phyloP scores from a whole-genome alignment of 2,888 invertebrate genomes.

The Petrolisthes cinctipes region DNA sequence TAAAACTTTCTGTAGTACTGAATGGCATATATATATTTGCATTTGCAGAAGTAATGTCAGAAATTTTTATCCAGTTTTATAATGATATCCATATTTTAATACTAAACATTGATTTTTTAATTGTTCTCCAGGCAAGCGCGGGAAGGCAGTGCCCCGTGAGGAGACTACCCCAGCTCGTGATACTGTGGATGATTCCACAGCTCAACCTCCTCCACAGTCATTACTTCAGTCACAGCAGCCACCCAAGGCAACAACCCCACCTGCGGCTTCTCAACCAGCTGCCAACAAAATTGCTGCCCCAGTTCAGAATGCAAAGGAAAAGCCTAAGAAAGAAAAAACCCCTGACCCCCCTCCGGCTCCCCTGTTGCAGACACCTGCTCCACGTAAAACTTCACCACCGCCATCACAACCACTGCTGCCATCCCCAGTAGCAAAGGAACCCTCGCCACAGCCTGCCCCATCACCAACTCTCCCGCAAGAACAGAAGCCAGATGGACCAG shows the following conservation, averaged over 20 bases:
- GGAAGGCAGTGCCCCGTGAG: constrained; percentile 45
- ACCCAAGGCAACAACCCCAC: constrained; percentile 30
- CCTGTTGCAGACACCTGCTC: constrained; percentile 22
- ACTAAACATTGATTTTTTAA: neutral
- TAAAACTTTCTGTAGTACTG: too few species aligned
- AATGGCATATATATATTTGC: too few species aligned
- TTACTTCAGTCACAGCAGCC: constrained; percentile 33
- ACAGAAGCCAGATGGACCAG: constrained; percentile 1
- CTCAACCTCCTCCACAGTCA: constrained; percentile 27
- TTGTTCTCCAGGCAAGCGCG: constrained; percentile 53
- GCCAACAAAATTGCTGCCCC: constrained; percentile 18
- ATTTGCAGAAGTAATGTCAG: too few species aligned
- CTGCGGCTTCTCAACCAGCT: constrained; percentile 16
- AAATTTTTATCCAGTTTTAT: too few species aligned
- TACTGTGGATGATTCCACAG: constrained; percentile 32
- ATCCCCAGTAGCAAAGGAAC: constrained; percentile 38
- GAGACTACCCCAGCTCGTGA: constrained; percentile 38
- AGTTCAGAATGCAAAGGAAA: constrained; percentile 44
- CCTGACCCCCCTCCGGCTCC: constrained; percentile 35
- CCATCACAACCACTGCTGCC: constrained; percentile 23
- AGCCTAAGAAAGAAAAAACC: constrained; percentile 46
- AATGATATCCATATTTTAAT: too few species aligned
- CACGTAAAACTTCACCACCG: constrained; percentile 23
- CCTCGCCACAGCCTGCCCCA: constrained; percentile 32
- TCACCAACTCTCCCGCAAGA: constrained; percentile 35